These are phyloP conservation scores for Leucoma salicis DNA, from an alignment of 2,888 invertebrate species.

Conservation along the genomic window DNA sequence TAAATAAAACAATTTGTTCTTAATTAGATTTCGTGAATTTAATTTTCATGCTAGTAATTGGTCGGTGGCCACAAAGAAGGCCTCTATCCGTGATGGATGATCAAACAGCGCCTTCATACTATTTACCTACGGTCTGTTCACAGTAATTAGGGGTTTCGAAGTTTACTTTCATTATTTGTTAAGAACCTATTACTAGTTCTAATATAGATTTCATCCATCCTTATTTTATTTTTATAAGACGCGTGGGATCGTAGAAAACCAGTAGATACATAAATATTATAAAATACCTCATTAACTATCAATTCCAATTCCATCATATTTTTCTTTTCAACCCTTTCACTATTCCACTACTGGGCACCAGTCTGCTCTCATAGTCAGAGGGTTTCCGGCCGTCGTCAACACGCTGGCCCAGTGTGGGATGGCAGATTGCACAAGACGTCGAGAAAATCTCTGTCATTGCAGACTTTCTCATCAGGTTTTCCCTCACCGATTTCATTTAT, in stretches of 20 bases:
- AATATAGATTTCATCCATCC: slow-evolving; percentile 70
- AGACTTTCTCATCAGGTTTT: no score
- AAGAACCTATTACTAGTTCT: slow-evolving; percentile 73
- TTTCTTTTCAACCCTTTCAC: no score
- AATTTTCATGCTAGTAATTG: slow-evolving; percentile 82
- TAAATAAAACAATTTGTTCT: slow-evolving; percentile 83
- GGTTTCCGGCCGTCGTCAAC: no score
- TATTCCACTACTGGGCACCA: no score
- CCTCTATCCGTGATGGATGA: slow-evolving; percentile 80
- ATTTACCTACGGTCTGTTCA: slow-evolving; percentile 70
- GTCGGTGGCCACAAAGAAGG: slow-evolving; percentile 79
- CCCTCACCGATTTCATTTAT: no score
- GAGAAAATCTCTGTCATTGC: no score
- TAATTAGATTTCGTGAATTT: slow-evolving; percentile 83
- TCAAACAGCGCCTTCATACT: slow-evolving; percentile 73
- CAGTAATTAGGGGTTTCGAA: slow-evolving; percentile 77
- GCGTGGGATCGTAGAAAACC: slow-evolving; percentile 35
- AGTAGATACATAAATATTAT: neutral
- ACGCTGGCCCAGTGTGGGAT: no score
- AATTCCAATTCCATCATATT: no score
- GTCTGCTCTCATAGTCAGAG: no score
- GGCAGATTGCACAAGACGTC: no score
- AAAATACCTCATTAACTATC: neutral
- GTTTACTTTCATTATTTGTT: slow-evolving; percentile 77
- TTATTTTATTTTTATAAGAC: slow-evolving; percentile 45